phyloP scores from a whole-genome alignment of 1,140 invertebrate genomes.

The Phenacoccus solenopsis region DNA sequence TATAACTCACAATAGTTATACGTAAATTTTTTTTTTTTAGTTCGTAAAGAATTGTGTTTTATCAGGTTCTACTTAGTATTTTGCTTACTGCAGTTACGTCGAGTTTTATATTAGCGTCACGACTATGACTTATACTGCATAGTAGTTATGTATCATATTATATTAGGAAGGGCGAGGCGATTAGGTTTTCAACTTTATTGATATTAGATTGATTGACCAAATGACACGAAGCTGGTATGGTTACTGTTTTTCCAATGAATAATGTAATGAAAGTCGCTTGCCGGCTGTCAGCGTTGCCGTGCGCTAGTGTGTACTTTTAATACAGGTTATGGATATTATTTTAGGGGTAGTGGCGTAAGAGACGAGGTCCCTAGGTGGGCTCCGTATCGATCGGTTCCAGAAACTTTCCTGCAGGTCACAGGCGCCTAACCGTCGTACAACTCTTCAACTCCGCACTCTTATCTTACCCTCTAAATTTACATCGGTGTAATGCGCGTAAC shows the following conservation, averaged over 20 bases:
- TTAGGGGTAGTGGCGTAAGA: slow-evolving; percentile 9
- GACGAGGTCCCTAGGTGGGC: slow-evolving; percentile 16
- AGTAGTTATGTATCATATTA: too few relatives aligned
- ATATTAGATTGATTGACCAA: slow-evolving; percentile 16
- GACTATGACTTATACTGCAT: too few relatives aligned
- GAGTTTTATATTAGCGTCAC: too few relatives aligned
- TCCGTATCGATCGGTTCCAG: slow-evolving; percentile 15
- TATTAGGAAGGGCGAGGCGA: not conserved
- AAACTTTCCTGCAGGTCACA: slow-evolving; percentile 17
- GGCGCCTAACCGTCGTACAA: slow-evolving; percentile 14
- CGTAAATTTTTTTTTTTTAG: too few relatives aligned
- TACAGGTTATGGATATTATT: slow-evolving; percentile 17
- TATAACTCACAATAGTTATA: too few relatives aligned
- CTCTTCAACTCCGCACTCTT: not conserved
- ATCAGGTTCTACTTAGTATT: too few relatives aligned
- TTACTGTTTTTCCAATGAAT: slow-evolving; percentile 2
- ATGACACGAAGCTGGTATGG: not conserved
- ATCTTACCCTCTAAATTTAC: not conserved
- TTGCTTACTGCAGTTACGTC: too few relatives aligned
- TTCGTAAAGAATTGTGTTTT: too few relatives aligned
- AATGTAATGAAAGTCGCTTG: slow-evolving; percentile 16
- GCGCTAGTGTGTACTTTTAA: slow-evolving; percentile 5
- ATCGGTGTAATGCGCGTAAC: not conserved
- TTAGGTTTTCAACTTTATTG: slow-evolving; percentile 9
- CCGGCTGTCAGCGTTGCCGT: not conserved